Percentiles rank a stretch among this genome's conserved stretches.
Evolutionary conservation across 2,888 invertebrate genomes (phyloP).

Genomic region (Ornithoptera priamus): DNA sequence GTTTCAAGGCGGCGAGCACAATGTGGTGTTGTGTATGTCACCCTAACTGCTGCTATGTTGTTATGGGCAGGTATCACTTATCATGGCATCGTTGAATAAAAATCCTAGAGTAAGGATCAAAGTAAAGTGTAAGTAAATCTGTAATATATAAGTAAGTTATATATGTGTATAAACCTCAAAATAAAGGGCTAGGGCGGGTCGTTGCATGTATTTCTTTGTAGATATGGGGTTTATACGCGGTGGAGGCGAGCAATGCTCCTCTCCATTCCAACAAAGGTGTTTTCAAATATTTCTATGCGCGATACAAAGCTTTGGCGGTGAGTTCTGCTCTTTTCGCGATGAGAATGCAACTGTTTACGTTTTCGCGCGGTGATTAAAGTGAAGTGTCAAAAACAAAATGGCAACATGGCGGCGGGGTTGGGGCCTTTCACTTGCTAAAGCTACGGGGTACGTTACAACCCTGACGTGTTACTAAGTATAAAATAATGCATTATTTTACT

Average conservation of each 20-base stretch:
- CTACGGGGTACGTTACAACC: constrained; percentile 51
- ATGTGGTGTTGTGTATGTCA: too few species aligned
- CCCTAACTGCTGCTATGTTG: too few species aligned
- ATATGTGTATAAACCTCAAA: neutral
- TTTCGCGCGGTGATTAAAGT: constrained; percentile 76
- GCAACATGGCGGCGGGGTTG: constrained; percentile 47
- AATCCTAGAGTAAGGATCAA: too few species aligned
- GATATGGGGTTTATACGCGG: constrained; percentile 29
- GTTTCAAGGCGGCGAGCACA: too few species aligned
- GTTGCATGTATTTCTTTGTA: constrained; percentile 17
- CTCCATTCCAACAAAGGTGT: constrained; percentile 41
- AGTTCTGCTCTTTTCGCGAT: constrained; percentile 72
- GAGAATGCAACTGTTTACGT: constrained; percentile 70
- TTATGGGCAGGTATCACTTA: too few species aligned
- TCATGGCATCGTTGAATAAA: too few species aligned
- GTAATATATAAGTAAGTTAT: neutral
- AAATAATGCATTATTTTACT: neutral
- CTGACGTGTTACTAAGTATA: constrained; percentile 42
- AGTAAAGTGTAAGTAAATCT: too few species aligned
- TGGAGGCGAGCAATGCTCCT: constrained; percentile 38
- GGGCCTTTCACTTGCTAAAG: constrained; percentile 49
- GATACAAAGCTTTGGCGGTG: constrained; percentile 38
- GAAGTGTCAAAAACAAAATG: constrained; percentile 79
- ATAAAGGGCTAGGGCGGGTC: constrained; percentile 3
- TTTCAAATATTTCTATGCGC: constrained; percentile 49